Base-by-base conservation (phyloP, 2,888 invertebrate species). In the Mellilla xanthometata region DNA sequence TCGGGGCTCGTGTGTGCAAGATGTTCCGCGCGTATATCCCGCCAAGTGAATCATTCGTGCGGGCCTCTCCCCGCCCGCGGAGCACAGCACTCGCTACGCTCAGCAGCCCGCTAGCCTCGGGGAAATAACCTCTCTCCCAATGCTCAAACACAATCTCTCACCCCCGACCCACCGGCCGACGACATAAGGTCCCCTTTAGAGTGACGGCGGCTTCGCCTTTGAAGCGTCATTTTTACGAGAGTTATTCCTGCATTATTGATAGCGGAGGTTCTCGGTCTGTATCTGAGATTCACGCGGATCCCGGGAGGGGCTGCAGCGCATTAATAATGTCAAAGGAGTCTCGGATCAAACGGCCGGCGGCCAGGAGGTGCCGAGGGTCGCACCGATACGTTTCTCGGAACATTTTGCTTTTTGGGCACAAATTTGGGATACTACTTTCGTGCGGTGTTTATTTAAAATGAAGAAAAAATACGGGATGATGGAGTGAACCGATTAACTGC, bases 221-320 rank as follows among this genome's bases (percentile, higher is more conserved):
- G 54, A 56, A 55, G 52, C 54, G 60, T 65, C 54, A 61, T 66
- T 68, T 60, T 60, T 56, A 54, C 29, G 50, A 58, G 58, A 54
- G 54, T 56, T 65, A 62, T 58, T 54, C 56, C 26, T 70, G 62
- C 59, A 71, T 72, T 65, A 70, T 68, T 72, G 65, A 70, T 69
- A 60, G 52, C 48, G 56, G 52, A 54, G 56, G 60, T 68, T 65
- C 60, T 57, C 52, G 54, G 54, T 54, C 53, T 57, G 57, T 63
- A 57, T 61, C 56, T 61, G 58, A 44, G 50, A 54, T 54, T 50
- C 40, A 44, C 39, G 33, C 39, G 42, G 40, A 46, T 46, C 40
- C 31, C 24, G 38, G 29, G 35, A 12, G 40, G 33, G 32, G 41
- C 22, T 41, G 39, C 35, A 41, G 34, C 35, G 40, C 47, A 54